These are phyloP conservation scores for Neoscelio sp. DNA, from an alignment of 2,888 invertebrate species.

Conservation along the genomic window DNA sequence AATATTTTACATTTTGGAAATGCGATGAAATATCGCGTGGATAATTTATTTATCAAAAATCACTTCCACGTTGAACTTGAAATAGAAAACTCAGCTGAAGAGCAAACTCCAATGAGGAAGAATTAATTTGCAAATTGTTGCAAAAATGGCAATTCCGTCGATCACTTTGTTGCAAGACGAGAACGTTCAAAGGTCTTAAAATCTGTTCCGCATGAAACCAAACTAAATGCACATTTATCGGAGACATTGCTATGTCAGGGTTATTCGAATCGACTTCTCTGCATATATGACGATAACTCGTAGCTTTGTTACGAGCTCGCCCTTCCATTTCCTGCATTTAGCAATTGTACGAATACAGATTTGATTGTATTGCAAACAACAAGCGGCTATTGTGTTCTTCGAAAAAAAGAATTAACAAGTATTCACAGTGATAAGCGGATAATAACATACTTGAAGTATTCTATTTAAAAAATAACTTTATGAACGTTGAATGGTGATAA, in stretches of 20 bases:
- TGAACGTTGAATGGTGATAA: no score
- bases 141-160: not conserved
- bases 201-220: not conserved
- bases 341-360: conserved; percentile 35
- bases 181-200: conserved; percentile 1
- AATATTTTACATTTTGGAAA: no score
- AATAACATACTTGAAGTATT: conserved; percentile 9
- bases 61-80: no score
- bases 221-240: conserved; percentile 18
- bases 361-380: conserved; percentile 39
- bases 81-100: no score
- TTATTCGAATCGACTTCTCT: conserved; percentile 44
- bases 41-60: no score
- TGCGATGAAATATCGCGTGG: no score
- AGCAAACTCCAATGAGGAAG: no score
- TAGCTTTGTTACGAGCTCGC: conserved; percentile 33
- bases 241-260: conserved; percentile 50
- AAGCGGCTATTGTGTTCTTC: conserved; percentile 26
- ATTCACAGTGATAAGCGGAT: not conserved
- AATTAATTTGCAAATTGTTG: not conserved
- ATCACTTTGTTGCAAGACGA: no score
- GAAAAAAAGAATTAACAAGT: conserved; percentile 29
- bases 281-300: conserved; percentile 25
- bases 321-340: conserved; percentile 35
- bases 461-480: no score